phyloP scores from a whole-genome alignment of 2,113 vertebrate species.

The Pygathrix nemaeus region DNA sequence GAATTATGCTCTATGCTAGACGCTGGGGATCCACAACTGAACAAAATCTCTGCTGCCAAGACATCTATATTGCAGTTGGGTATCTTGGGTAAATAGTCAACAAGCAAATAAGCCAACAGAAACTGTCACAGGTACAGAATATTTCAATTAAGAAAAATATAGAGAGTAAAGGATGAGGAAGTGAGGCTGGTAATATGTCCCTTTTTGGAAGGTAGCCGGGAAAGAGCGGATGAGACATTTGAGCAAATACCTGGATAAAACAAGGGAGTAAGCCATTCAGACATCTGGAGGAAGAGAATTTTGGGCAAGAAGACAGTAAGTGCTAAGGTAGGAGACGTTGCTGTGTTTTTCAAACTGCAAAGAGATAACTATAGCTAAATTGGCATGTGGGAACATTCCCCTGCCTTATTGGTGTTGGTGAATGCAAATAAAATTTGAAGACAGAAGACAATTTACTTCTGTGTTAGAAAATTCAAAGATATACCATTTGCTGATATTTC shows the following conservation, averaged over 20 bases:
- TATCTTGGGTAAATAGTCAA: neutral
- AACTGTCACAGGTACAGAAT: neutral
- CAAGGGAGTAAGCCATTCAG: neutral
- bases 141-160: neutral
- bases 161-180: neutral
- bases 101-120: neutral
- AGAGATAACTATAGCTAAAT: neutral
- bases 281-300: neutral
- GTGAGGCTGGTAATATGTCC: neutral
- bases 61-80: neutral
- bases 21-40: neutral
- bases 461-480: neutral
- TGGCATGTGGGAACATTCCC: neutral
- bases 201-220: neutral
- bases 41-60: neutral
- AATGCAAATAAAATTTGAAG: neutral
- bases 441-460: neutral
- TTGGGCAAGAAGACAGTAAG: neutral
- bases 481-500: neutral
- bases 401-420: neutral
- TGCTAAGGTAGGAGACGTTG: neutral
- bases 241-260: neutral
- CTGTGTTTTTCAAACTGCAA: neutral
- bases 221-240: neutral
- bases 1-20: neutral